Percentiles rank a stretch among this genome's conserved stretches.
Evolutionary conservation across 2,888 invertebrate genomes (phyloP).

Genomic region (Tridacna crocea): DNA sequence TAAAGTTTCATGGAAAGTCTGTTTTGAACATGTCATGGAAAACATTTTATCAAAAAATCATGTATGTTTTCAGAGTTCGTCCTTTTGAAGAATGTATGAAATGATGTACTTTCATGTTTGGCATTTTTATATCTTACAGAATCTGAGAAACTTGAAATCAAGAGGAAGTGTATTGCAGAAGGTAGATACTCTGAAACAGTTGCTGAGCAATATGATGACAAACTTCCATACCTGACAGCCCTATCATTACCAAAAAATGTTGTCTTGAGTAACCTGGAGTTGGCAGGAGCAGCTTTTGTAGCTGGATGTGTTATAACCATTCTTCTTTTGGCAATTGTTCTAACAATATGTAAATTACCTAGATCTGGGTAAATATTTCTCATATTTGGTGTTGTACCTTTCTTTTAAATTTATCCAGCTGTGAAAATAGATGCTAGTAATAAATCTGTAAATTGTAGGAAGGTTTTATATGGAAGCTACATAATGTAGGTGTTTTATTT

Average conservation of each 20-base stretch:
- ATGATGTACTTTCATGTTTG: too few relatives aligned
- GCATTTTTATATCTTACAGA: conserved; percentile 12
- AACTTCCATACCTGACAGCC: not conserved
- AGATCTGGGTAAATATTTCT: conserved; percentile 23
- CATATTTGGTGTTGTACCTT: not conserved
- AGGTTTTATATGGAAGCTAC: too few relatives aligned
- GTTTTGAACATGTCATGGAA: too few relatives aligned
- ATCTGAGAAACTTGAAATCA: conserved; percentile 28
- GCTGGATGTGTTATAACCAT: conserved; percentile 46
- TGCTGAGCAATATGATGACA: not conserved
- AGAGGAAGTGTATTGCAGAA: conserved; percentile 34
- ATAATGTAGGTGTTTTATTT: too few relatives aligned
- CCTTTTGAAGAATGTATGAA: too few relatives aligned
- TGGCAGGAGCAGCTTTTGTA: conserved; percentile 36
- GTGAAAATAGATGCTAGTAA: not conserved
- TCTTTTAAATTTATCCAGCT: not conserved
- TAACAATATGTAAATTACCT: conserved; percentile 32
- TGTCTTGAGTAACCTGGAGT: conserved; percentile 40
- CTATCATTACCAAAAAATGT: conserved; percentile 4
- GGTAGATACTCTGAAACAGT: conserved; percentile 18
- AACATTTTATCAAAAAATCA: too few relatives aligned
- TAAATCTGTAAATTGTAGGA: too few relatives aligned
- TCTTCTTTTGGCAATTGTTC: conserved; percentile 32
- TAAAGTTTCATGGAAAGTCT: too few relatives aligned
- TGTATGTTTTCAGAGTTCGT: too few relatives aligned